Percentiles rank a stretch among this genome's conserved stretches.
phyloP scores from a whole-genome alignment of 2,113 vertebrate species.

The Larimichthys crocea region DNA sequence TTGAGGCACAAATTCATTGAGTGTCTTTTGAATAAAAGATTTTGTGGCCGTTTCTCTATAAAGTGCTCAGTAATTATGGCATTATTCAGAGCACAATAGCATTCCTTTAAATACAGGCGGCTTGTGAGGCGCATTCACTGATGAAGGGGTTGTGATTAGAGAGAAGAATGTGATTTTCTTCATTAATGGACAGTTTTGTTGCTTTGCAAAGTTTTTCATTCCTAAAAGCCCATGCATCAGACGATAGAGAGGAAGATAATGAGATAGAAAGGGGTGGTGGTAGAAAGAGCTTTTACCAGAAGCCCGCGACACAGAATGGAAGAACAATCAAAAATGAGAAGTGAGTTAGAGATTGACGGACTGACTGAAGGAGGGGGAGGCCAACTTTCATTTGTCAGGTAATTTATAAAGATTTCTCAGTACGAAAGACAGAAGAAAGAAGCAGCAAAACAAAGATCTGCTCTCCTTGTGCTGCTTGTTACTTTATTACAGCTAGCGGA shows the following conservation, averaged over 20 bases:
- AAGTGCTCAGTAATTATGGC: conserved; percentile 64
- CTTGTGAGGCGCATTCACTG: conserved; percentile 54
- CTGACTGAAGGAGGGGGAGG: conserved; percentile 37
- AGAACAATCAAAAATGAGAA: conserved; percentile 57
- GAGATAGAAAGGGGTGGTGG: conserved; percentile 40
- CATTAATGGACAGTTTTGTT: conserved; percentile 60
- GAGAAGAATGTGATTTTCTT: conserved; percentile 62
- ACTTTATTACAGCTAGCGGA: conserved; percentile 73
- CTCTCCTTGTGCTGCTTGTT: conserved; percentile 51
- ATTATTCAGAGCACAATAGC: conserved; percentile 66
- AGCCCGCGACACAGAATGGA: conserved; percentile 43
- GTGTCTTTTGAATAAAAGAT: conserved; percentile 46
- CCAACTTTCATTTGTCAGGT: conserved; percentile 52
- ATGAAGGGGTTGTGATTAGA: conserved; percentile 63
- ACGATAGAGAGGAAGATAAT: conserved; percentile 66
- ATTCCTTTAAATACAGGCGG: conserved; percentile 55
- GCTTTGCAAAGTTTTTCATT: conserved; percentile 59
- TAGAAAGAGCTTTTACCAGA: conserved; percentile 69
- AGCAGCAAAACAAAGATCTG: conserved; percentile 60
- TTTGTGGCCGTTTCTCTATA: conserved; percentile 54
- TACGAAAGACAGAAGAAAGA: conserved; percentile 24
- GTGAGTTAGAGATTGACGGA: conserved; percentile 32
- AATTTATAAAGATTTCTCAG: conserved; percentile 70
- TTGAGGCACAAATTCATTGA: conserved; percentile 28
- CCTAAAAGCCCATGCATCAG: conserved; percentile 71